These are phyloP conservation scores for Galendromus occidentalis DNA, from an alignment of 1,140 invertebrate genomes.

Conservation along the genomic window DNA sequence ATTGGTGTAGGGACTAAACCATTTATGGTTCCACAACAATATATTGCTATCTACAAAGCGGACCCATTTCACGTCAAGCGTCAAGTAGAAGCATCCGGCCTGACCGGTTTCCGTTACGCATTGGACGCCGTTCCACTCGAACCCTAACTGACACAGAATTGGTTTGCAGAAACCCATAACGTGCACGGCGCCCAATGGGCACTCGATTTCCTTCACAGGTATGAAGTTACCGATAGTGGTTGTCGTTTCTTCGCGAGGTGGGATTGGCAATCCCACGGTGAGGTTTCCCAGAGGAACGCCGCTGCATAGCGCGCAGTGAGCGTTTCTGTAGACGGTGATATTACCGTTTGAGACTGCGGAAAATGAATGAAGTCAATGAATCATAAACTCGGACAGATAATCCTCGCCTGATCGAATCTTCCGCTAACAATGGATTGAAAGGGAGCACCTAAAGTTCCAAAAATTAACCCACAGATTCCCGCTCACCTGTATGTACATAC, in stretches of 20 bases:
- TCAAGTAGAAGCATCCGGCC: neutral
- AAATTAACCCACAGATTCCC: too few species aligned
- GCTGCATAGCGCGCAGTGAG: conserved; percentile 16
- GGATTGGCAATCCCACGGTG: neutral
- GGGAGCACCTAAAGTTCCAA: too few species aligned
- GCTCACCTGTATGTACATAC: neutral
- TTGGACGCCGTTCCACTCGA: neutral
- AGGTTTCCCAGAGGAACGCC: neutral
- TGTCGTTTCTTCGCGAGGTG: neutral
- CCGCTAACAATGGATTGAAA: too few species aligned
- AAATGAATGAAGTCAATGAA: neutral
- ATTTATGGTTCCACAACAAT: neutral
- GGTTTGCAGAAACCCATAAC: neutral
- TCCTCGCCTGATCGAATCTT: too few species aligned
- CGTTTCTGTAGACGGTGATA: conserved; percentile 12
- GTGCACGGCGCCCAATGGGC: neutral
- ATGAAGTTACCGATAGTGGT: neutral
- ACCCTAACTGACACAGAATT: neutral
- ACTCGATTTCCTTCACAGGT: neutral
- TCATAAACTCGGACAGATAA: too few species aligned
- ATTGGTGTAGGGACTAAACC: neutral
- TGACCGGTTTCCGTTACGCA: neutral
- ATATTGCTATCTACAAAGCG: neutral
- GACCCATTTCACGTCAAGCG: conserved; percentile 3
- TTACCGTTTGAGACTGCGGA: neutral